These are phyloP conservation scores for Xerus rutilus DNA, from an alignment of 2,797 vertebrate genomes.

Conservation along the genomic window DNA sequence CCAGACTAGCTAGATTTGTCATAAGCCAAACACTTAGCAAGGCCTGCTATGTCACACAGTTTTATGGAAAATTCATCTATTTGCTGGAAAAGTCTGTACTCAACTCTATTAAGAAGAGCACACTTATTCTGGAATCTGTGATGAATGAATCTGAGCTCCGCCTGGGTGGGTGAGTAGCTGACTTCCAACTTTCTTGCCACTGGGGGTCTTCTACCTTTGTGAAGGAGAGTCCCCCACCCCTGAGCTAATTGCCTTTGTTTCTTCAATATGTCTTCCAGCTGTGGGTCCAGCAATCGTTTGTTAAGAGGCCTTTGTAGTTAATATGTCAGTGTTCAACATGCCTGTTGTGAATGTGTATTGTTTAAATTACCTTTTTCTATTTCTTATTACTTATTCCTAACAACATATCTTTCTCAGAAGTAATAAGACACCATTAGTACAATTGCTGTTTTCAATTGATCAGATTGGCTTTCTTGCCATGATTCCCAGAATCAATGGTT, in stretches of 20 bases:
- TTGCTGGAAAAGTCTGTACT: neutral
- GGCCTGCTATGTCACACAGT: neutral
- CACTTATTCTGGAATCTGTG: neutral
- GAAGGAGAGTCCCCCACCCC: neutral
- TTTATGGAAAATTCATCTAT: neutral
- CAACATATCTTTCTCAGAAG: slow-evolving; percentile 1
- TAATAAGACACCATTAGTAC: neutral
- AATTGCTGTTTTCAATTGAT: neutral
- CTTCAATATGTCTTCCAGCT: neutral
- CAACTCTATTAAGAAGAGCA: neutral
- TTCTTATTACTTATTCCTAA: slow-evolving; percentile 25
- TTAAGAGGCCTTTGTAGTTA: neutral
- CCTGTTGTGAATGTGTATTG: slow-evolving; percentile 30
- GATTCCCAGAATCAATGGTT: neutral
- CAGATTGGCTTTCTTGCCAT: neutral
- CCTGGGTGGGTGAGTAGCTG: neutral
- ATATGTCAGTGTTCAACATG: neutral
- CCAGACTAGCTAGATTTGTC: neutral
- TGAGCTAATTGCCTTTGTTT: neutral
- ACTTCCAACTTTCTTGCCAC: neutral
- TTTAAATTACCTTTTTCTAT: slow-evolving; percentile 7
- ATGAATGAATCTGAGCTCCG: neutral
- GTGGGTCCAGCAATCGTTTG: neutral
- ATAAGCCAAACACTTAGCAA: neutral
- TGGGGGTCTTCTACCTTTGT: neutral